phyloP scores from a whole-genome alignment of 2,113 vertebrate species.

The Alexandromys fortis region DNA sequence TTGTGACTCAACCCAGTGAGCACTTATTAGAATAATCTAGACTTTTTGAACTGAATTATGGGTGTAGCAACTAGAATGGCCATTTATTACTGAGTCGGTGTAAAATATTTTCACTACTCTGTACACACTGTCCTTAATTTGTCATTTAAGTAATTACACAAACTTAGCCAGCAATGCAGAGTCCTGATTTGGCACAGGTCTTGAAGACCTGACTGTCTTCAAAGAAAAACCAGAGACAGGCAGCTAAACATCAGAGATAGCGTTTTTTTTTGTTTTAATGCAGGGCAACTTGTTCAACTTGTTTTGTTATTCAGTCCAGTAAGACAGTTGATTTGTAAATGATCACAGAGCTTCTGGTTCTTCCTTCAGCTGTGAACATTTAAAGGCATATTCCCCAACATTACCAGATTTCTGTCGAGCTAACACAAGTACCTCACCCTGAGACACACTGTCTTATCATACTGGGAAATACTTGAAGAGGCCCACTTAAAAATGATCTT shows the following conservation, averaged over 20 bases:
- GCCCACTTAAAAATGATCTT: conserved; percentile 25
- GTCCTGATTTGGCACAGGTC: conserved; percentile 20
- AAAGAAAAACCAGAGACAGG: conserved; percentile 60
- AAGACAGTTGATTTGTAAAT: conserved; percentile 43
- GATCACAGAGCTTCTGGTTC: conserved; percentile 31
- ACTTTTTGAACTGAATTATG: conserved; percentile 19
- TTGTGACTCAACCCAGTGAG: conserved; percentile 16
- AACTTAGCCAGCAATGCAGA: conserved; percentile 62
- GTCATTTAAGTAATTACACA: conserved; percentile 48
- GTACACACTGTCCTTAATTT: neutral
- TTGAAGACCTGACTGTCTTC: conserved; percentile 68
- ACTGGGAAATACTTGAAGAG: conserved; percentile 13
- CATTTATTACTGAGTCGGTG: neutral
- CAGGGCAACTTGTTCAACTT: conserved; percentile 57
- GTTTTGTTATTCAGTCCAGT: conserved; percentile 46
- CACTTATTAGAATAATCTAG: neutral
- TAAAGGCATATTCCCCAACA: conserved; percentile 38
- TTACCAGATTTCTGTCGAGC: conserved; percentile 17
- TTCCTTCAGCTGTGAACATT: neutral
- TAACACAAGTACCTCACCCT: conserved; percentile 50
- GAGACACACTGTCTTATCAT: neutral
- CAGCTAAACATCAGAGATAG: conserved; percentile 27
- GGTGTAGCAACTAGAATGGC: neutral
- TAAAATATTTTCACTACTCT: conserved; percentile 43
- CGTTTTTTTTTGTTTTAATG: conserved; percentile 56